A percentile compares a stretch with the other conserved stretches of the same genome.
phyloP scores from a whole-genome alignment of 2,888 invertebrate genomes.

The Bhutanitis thaidina region DNA sequence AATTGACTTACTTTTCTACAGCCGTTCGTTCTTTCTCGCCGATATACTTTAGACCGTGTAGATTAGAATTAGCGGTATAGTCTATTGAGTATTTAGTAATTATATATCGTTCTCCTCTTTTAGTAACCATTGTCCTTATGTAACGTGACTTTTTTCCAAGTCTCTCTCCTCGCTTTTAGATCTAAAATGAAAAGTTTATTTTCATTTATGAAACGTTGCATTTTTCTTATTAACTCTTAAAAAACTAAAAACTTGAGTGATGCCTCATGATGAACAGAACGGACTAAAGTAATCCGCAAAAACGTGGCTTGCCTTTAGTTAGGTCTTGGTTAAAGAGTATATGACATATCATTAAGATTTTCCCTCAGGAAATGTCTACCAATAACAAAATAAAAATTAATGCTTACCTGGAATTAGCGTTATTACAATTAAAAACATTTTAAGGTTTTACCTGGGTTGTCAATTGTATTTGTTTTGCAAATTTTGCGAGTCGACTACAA shows the following conservation, averaged over 20 bases:
- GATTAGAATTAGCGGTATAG: slow-evolving; percentile 81
- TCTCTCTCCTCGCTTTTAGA: slow-evolving; percentile 28
- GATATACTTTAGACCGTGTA: slow-evolving; percentile 82
- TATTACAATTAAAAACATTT: slow-evolving; percentile 3
- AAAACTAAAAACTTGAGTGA: slow-evolving; percentile 32
- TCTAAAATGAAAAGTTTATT: slow-evolving; percentile 20
- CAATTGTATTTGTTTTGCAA: no score
- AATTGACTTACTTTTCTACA: slow-evolving; percentile 74
- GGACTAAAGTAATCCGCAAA: slow-evolving; percentile 18
- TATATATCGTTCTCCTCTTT: slow-evolving; percentile 27
- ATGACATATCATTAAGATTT: slow-evolving; percentile 25
- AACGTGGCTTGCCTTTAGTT: slow-evolving; percentile 20
- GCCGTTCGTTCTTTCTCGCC: slow-evolving; percentile 79
- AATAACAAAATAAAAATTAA: slow-evolving; percentile 39
- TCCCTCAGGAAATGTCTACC: slow-evolving; percentile 32
- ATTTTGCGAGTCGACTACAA: no score
- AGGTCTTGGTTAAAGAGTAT: slow-evolving; percentile 26
- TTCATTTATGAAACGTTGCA: not conserved
- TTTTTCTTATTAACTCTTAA: no score
- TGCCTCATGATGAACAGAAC: slow-evolving; percentile 32
- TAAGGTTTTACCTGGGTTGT: not conserved
- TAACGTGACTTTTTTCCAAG: slow-evolving; percentile 22
- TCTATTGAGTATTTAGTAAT: slow-evolving; percentile 76
- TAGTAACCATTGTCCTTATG: slow-evolving; percentile 7
- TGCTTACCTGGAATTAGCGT: slow-evolving; percentile 31